Evolutionary conservation across 2,888 invertebrate species (phyloP).

Genomic region (Geotrupes spiniger): DNA sequence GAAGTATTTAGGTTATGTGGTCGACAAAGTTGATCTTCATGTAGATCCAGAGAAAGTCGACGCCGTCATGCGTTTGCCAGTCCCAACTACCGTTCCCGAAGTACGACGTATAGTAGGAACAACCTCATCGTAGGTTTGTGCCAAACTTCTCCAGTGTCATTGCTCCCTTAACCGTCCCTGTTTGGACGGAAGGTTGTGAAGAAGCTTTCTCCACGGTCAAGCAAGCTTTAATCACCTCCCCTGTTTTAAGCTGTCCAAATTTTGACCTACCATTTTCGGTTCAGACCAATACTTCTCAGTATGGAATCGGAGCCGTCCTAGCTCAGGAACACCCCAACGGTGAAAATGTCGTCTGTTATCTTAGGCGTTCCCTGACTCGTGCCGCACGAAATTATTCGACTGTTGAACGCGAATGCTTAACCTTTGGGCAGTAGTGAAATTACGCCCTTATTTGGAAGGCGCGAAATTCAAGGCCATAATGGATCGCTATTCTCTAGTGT

Average conservation of each 20-base stretch:
- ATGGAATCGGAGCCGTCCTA: conserved; percentile 27
- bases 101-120: conserved; percentile 34
- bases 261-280: conserved; percentile 21
- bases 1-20: not conserved
- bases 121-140: conserved; percentile 3
- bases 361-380: conserved; percentile 21
- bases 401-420: conserved; percentile 11
- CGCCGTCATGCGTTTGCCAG: conserved; percentile 27
- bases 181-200: conserved; percentile 13
- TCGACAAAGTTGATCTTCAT: not conserved
- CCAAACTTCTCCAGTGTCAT: conserved; percentile 5
- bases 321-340: conserved; percentile 19
- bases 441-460: not conserved
- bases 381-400: conserved; percentile 23
- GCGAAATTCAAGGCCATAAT: conserved; percentile 13
- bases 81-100: conserved; percentile 28
- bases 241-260: conserved; percentile 19
- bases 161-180: conserved; percentile 11
- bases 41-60: not conserved
- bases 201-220: conserved; percentile 9
- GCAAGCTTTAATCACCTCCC: no score
- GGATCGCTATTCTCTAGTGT: conserved; percentile 9
- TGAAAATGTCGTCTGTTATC: conserved; percentile 25
- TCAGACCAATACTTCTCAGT: conserved; percentile 29
- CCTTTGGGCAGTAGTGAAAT: conserved; percentile 13